These are phyloP conservation scores for Pristionchus mayeri DNA, from an alignment of 2,888 invertebrate species.

Conservation along the genomic window DNA sequence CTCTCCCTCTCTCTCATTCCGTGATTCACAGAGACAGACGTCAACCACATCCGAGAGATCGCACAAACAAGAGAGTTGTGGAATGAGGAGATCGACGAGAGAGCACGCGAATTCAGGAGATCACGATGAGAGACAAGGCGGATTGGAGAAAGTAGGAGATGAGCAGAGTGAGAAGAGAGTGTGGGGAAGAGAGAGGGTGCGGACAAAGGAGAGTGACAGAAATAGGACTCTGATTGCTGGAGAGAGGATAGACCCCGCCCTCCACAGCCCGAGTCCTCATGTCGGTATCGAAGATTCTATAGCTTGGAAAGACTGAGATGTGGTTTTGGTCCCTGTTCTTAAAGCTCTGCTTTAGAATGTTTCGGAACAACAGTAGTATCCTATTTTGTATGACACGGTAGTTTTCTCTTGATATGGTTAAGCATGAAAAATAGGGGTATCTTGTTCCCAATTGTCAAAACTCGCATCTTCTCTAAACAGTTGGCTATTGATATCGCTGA, in stretches of 20 bases:
- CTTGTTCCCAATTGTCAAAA: too few relatives aligned
- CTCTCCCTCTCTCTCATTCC: neutral
- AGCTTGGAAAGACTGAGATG: too few relatives aligned
- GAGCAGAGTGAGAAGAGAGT: neutral
- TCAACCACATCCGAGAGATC: neutral
- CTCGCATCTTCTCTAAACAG: too few relatives aligned
- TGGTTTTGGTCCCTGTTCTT: too few relatives aligned
- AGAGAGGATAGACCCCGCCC: neutral
- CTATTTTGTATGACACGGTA: too few relatives aligned
- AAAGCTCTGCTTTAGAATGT: too few relatives aligned
- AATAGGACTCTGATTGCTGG: neutral
- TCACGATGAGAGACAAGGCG: neutral
- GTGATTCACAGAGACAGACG: conserved; percentile 22
- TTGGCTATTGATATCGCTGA: too few relatives aligned
- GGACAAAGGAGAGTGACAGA: too few relatives aligned
- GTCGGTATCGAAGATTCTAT: too few relatives aligned
- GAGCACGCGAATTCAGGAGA: neutral
- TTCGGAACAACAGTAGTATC: too few relatives aligned
- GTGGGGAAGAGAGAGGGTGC: neutral
- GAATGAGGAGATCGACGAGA: neutral
- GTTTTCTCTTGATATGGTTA: too few relatives aligned
- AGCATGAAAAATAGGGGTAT: too few relatives aligned
- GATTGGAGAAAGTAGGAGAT: neutral
- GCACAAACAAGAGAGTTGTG: neutral
- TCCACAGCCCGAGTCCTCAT: neutral